These are phyloP conservation scores for Nansenia antarctica DNA, from an alignment of 2,113 vertebrate species.

Conservation along the genomic window DNA sequence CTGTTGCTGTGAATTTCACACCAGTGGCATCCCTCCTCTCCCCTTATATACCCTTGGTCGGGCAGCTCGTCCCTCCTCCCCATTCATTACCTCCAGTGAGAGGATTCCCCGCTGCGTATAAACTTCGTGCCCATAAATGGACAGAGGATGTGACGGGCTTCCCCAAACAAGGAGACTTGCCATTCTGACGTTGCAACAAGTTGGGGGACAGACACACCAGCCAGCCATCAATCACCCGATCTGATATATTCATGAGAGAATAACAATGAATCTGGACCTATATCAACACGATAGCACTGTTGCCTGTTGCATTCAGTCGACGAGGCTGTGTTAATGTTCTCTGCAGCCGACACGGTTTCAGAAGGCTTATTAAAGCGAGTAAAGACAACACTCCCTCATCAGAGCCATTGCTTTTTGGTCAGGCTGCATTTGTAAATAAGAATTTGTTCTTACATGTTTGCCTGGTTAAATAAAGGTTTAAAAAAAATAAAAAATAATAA, in stretches of 20 bases:
- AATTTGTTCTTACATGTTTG: too few species aligned
- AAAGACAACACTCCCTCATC: too few species aligned
- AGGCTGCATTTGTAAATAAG: too few species aligned
- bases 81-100: slow-evolving; percentile 94
- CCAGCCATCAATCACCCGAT: not conserved
- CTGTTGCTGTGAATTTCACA: slow-evolving; percentile 79
- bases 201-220: slow-evolving; percentile 28
- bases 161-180: slow-evolving; percentile 86
- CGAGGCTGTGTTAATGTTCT: too few species aligned
- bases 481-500: too few species aligned
- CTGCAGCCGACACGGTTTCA: too few species aligned
- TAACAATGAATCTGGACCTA: too few species aligned
- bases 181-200: slow-evolving; percentile 84
- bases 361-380: too few species aligned
- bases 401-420: too few species aligned
- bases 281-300: too few species aligned
- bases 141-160: slow-evolving; percentile 96
- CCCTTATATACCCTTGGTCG: slow-evolving; percentile 87
- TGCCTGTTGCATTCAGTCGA: too few species aligned
- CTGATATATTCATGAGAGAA: not conserved
- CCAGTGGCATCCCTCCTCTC: slow-evolving; percentile 70
- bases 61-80: slow-evolving; percentile 87
- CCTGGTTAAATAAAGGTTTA: too few species aligned
- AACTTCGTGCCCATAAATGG: slow-evolving; percentile 98
- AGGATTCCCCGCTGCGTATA: slow-evolving; percentile 94